Percentiles rank a stretch among this genome's conserved stretches.
These are phyloP conservation scores for Xiphorhynchus erythropygius DNA, from an alignment of 2,797 vertebrate species.

Conservation along the genomic window DNA sequence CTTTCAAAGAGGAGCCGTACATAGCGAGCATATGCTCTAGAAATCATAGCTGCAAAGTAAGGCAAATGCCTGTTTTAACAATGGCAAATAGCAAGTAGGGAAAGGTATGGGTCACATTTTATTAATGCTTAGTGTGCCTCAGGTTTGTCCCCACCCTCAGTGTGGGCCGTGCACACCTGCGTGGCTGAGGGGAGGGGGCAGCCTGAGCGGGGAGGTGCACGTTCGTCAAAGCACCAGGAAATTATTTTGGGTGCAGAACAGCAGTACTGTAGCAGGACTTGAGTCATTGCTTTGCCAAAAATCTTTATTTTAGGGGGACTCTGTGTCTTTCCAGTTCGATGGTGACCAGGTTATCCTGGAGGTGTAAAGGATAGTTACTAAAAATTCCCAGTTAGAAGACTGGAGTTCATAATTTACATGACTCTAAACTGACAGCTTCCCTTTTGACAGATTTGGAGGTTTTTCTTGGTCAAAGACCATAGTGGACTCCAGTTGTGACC, in stretches of 20 bases:
- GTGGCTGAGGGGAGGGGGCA: neutral
- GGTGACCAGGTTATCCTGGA: neutral
- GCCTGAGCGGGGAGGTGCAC: accelerated
- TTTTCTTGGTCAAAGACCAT: neutral
- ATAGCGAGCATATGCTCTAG: neutral
- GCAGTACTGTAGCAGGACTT: neutral
- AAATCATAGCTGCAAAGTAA: constrained; percentile 6
- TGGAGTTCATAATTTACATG: neutral
- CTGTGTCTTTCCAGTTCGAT: neutral
- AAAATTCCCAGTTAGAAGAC: neutral
- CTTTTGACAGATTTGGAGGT: neutral
- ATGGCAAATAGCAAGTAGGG: constrained; percentile 26
- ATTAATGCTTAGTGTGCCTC: neutral
- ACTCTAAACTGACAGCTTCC: neutral
- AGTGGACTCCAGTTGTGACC: neutral
- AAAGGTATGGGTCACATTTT: constrained; percentile 1
- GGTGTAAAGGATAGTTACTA: neutral
- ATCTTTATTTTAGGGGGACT: neutral
- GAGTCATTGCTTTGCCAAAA: neutral
- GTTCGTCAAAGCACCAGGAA: neutral
- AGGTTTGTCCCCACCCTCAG: neutral
- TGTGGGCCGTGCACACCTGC: neutral
- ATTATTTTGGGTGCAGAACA: neutral
- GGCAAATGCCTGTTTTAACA: constrained; percentile 30
- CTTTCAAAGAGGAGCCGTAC: neutral